Evolutionary conservation across 2,797 vertebrate genomes (phyloP).

Genomic region (Pantherophis alleghaniensis): DNA sequence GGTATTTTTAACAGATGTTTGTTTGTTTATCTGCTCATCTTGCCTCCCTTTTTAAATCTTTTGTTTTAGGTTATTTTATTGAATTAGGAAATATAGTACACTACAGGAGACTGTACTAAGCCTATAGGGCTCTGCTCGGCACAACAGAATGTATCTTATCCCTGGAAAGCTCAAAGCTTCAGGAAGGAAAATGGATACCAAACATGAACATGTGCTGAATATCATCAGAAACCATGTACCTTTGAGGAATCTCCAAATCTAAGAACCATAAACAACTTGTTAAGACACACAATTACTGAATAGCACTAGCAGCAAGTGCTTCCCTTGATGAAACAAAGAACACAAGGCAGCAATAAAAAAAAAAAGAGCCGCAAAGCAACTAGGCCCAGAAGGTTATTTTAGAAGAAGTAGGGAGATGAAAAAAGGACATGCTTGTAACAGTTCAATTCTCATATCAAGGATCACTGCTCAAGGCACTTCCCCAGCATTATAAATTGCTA

Average conservation of each 20-base stretch:
- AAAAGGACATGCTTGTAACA: conserved; percentile 11
- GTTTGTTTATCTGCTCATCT: background rate
- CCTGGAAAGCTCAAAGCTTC: conserved; percentile 26
- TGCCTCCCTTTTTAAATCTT: background rate
- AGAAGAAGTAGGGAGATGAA: conserved; percentile 4
- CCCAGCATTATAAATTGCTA: background rate
- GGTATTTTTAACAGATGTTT: background rate
- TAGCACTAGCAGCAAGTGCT: conserved; percentile 39
- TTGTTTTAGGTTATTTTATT: background rate
- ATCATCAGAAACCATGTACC: conserved; percentile 26
- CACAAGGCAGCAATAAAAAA: conserved; percentile 39
- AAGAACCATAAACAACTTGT: conserved; percentile 19
- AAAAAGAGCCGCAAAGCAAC: conserved; percentile 49
- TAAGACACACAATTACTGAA: conserved; percentile 31
- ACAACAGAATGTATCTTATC: conserved; percentile 23
- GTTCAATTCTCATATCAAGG: background rate
- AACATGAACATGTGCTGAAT: conserved; percentile 28
- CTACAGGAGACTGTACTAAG: conserved; percentile 31
- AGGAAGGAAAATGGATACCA: conserved; percentile 25
- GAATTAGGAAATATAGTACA: conserved; percentile 30
- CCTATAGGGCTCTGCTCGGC: conserved; percentile 14
- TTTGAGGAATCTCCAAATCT: conserved; percentile 25
- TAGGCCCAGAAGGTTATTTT: conserved; percentile 53
- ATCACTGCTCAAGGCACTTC: background rate
- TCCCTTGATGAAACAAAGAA: conserved; percentile 51